Evolutionary conservation across 2,888 invertebrate species (phyloP), one percentile per base, ranked within the genome.

Genomic region (Ormyrus rosae): DNA sequence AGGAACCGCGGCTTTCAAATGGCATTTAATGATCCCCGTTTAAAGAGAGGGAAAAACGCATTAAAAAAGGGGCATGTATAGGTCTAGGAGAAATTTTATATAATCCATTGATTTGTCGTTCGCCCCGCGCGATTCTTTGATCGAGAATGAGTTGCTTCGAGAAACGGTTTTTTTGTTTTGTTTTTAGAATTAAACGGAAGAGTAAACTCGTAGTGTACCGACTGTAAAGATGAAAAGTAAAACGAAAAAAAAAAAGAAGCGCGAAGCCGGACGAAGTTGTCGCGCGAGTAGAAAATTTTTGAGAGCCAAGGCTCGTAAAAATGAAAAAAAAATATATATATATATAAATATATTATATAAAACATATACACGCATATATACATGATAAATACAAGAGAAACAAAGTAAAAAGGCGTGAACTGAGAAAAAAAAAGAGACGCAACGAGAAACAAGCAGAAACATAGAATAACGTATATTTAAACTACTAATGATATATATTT

Each of bases 381-480:
- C 56, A 71, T 48, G 56, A 34, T 34, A 34, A 72, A 61, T 7
- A 76, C 46, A 9, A 76, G n/a, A 19, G 60, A 73, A 72, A 50
- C 13, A 68, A 75, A 77, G n/a, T 58, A 46, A 51, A 65, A 75
- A 34, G 51, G 63, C 67, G 65, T 70, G 63, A 34, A 34, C 34
- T 56, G 58, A 65, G 65, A 50, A 50, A 68, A 69, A 69, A n/a
- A 70, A 58, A 68, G 50, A 79, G 68, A 72, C 76, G 72, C 79
- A 80, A 80, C 77, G 77, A 81, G 83, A 81, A 34, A 78, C 73
- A 80, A 82, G 78, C 81, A 82, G 80, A 81, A 34, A 77, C 83
- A 83, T 78, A 72, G 78, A 84, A 81, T 83, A 81, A 82, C 84
- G 82, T 82, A 74, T 81, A 84, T 84, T 77, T 78, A 79, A 79